Evolutionary conservation across 2,888 invertebrate species (phyloP), one percentile per base, ranked within the genome.

Genomic region (Caenorhabditis sp.): DNA sequence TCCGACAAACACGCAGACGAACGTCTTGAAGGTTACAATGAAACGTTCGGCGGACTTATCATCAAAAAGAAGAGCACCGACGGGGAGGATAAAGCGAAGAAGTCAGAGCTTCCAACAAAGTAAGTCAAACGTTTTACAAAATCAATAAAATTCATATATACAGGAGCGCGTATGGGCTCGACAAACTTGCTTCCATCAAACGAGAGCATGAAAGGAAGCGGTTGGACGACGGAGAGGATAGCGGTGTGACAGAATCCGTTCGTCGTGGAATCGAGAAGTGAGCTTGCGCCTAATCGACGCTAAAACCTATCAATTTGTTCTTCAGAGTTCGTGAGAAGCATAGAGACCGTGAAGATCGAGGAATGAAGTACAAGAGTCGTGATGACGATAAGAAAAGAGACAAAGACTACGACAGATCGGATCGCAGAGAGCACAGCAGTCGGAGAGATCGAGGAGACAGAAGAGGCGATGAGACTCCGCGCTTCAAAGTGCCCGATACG

Each of bases 181-280:
- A 91, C 70, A 87, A 83, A 76, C 82, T 91, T 11, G 91, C 90
- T 8, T 89, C 88, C 4, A 87, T 85, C 9, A 90, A 90, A 78
- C 53, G 80, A 53, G 81, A 83, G 41, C 53, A 84, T 41, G 46
- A 75, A 6, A 63, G 85, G 22, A 70, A 80, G 48, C 50, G 83
- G 9, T 37, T 63, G 9, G 80, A 75, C 4, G 81, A 77, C 9
- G 80, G 76, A 4, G 86, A 84, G n/a, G 85, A 81, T 30, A 43
- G 43, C 15, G 80, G 79, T 15, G 66, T 87, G 3, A 73, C 80
- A 6, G 86, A 85, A 53, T 84, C 82, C 45, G 83, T 86, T 7
- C 62, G 86, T 5, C 58, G 72, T 20, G 81, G 68, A 17, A 87
- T 85, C 20, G 83, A 78, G 22, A 78, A 61, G 86, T 86, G 6